phyloP scores from a whole-genome alignment of 2,797 vertebrate species.

The Anguilla obscura region DNA sequence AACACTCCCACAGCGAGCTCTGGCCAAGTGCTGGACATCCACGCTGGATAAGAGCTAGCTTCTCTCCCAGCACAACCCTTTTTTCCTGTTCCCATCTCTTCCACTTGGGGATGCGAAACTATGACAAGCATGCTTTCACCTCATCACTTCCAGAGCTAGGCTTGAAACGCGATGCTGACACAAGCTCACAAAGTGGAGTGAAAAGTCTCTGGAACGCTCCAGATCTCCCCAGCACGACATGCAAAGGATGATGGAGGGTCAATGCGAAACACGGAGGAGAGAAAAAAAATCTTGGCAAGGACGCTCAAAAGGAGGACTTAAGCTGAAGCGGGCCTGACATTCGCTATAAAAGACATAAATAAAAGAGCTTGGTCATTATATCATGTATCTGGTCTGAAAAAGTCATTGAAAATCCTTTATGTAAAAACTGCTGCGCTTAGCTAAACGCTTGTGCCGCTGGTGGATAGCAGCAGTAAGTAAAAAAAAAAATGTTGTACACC shows the following conservation, averaged over 20 bases:
- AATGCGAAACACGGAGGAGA: background rate
- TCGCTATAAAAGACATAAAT: background rate
- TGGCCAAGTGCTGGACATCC: background rate
- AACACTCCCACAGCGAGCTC: constrained; percentile 19
- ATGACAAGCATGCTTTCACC: background rate
- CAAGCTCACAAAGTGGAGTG: background rate
- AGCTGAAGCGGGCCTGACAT: background rate
- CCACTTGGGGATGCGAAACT: background rate
- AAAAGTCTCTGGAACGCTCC: background rate
- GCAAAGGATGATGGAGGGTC: background rate
- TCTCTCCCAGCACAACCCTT: background rate
- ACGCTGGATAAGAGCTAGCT: background rate
- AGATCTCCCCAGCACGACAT: background rate
- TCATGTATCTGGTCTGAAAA: background rate
- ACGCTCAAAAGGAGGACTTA: background rate
- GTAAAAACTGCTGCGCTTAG: background rate
- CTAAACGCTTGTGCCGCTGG: background rate
- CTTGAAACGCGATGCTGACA: background rate
- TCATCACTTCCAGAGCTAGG: background rate
- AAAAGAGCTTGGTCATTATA: background rate
- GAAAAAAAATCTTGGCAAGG: background rate
- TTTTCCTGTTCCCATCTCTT: background rate
- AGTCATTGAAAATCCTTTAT: background rate
- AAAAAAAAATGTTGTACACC: background rate
- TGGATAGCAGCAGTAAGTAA: background rate